Base-by-base conservation (phyloP, 2,888 invertebrate genomes). In the Acanthopleura granulata region DNA sequence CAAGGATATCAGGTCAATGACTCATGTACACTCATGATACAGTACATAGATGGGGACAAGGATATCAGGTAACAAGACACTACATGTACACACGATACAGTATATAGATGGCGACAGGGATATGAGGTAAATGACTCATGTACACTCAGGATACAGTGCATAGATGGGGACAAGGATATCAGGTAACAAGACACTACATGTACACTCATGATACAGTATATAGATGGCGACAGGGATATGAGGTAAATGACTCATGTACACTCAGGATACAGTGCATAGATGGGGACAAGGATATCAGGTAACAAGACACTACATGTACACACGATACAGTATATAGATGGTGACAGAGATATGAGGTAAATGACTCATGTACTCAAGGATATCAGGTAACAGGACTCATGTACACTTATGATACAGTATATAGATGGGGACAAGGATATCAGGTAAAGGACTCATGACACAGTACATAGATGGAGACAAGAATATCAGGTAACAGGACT, bases 401-500 rank as follows among this genome's bases (percentile, higher is more conserved):
- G 40, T 40, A 9, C 40, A 40, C 40, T 9, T 9, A 82, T 90
- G 78, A 83, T 85, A 16, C 88, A 89, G 81, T 88, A 87, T 75
- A 76, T 89, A 71, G 89, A 89, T 76, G 90, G 89, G 12, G 89
- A 90, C 74, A 83, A 83, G 22, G 87, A 87, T 79, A 80, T 89
- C 30, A 86, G 89, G 89, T 89, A 73, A 51, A 77, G 14, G 3
- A 66, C 57, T 9, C 57, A 82, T 90, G 79, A 83, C 85, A 18
- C 88, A 89, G 81, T 88, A 87, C 75, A 76, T 90, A 71, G 89
- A 89, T 76, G 90, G 89, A 12, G 89, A 90, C 74, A 83, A 83
- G n/a, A 86, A 87, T 79, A 80, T 89, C 30, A 86, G 89, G 89
- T 89, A 73, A 51, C 3, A 40, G 40, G 4, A 40, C 40, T 6